phyloP scores from a whole-genome alignment of 2,113 vertebrate species.

The Atlantisia rogersi region DNA sequence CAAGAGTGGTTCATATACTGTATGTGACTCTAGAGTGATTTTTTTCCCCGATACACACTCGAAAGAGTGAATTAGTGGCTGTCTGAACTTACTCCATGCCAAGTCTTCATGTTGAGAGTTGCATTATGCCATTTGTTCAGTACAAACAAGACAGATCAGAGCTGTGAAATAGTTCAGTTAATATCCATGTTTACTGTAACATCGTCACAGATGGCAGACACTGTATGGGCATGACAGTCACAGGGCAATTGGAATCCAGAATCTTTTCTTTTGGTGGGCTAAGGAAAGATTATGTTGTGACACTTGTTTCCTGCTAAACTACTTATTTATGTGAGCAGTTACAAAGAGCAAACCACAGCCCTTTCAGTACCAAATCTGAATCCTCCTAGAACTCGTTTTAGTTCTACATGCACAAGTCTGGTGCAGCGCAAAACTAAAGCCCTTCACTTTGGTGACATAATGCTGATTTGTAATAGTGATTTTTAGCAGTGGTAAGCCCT shows the following conservation, averaged over 20 bases:
- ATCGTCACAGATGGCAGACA: neutral
- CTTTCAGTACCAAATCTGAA: constrained; percentile 1
- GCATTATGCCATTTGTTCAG: constrained; percentile 17
- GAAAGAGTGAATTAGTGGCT: constrained; percentile 1
- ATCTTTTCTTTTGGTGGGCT: neutral
- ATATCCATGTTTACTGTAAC: neutral
- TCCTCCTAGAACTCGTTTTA: constrained; percentile 3
- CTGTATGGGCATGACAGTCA: neutral
- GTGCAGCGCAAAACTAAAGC: neutral
- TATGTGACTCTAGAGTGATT: constrained; percentile 45
- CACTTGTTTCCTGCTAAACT: neutral
- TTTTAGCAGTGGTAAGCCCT: neutral
- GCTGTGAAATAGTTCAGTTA: neutral
- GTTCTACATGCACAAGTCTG: neutral
- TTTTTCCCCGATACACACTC: constrained; percentile 55
- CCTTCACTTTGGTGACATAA: neutral
- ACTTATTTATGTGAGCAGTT: neutral
- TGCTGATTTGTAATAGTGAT: neutral
- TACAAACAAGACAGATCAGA: constrained; percentile 35
- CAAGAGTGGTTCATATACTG: constrained; percentile 68
- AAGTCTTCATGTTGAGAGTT: constrained; percentile 20
- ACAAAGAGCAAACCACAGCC: neutral
- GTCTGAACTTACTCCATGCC: constrained; percentile 36
- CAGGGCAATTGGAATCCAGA: constrained; percentile 1
- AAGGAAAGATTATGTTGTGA: neutral